Evolutionary conservation across 2,797 vertebrate genomes (phyloP).

Genomic region (Tragelaphus eurycerus): DNA sequence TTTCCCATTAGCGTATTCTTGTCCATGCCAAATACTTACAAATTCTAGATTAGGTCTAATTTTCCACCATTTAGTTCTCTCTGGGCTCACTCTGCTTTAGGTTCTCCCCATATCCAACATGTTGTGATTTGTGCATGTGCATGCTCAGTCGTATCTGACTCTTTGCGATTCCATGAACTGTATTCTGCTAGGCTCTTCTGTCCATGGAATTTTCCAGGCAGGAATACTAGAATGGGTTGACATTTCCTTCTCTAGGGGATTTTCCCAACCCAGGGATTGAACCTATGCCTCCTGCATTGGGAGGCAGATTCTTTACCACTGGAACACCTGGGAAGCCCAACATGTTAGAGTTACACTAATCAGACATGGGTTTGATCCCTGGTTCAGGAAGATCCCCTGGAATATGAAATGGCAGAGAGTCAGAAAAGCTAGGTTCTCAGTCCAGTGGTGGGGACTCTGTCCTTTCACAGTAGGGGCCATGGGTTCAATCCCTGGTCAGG

Average conservation of each 20-base stretch:
- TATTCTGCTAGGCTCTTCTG: not conserved
- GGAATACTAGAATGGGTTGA: not conserved
- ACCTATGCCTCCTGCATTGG: not conserved
- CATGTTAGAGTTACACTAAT: not conserved
- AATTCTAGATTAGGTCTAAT: not conserved
- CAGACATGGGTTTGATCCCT: not conserved
- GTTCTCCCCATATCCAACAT: not conserved
- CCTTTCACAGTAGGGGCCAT: not conserved
- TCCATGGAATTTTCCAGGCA: not conserved
- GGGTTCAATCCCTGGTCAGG: not conserved
- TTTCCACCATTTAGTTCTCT: not conserved
- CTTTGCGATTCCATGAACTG: not conserved
- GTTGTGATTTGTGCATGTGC: not conserved
- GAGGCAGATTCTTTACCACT: not conserved
- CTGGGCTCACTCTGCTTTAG: not conserved
- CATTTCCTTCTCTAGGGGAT: not conserved
- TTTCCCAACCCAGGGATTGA: not conserved
- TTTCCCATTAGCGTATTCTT: not conserved
- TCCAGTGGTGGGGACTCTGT: not conserved
- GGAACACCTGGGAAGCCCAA: not conserved
- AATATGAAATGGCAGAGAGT: not conserved
- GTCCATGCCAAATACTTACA: not conserved
- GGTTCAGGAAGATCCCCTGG: not conserved
- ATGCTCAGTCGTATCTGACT: not conserved
- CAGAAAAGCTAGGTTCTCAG: not conserved